These are phyloP conservation scores for Cerastis rubricosa DNA, from an alignment of 2,888 invertebrate species.

Conservation along the genomic window DNA sequence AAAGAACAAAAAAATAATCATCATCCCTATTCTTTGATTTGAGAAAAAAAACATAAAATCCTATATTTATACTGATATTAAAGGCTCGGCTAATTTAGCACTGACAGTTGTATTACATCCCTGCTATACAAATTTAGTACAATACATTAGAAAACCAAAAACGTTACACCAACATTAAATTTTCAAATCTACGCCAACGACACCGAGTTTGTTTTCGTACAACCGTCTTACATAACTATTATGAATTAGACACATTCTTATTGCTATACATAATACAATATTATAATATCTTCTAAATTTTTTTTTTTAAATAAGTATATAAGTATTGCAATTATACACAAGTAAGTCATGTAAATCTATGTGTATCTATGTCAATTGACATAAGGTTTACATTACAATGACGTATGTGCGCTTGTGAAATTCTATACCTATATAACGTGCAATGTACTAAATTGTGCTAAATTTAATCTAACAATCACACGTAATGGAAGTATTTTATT, in stretches of 20 bases:
- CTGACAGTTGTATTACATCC: constrained; percentile 30
- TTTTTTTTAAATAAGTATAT: too few relatives aligned
- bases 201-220: neutral
- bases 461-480: constrained; percentile 42
- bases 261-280: neutral
- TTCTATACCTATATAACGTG: constrained; percentile 8
- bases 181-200: constrained; percentile 24
- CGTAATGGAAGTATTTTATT: constrained; percentile 47
- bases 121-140: constrained; percentile 16
- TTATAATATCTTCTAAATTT: neutral
- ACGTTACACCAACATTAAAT: constrained; percentile 12
- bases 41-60: neutral
- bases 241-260: constrained; percentile 21
- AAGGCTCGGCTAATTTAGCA: constrained; percentile 6
- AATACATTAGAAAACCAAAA: neutral
- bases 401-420: neutral
- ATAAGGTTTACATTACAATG: constrained; percentile 26
- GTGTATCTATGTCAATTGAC: neutral
- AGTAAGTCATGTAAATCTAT: neutral
- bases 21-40: neutral
- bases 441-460: constrained; percentile 50
- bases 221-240: neutral
- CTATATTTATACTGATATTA: neutral
- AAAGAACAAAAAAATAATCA: too few relatives aligned
- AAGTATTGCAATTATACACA: constrained; percentile 1